These are phyloP conservation scores for Erebia ligea DNA, from an alignment of 2,888 invertebrate genomes.

Conservation along the genomic window DNA sequence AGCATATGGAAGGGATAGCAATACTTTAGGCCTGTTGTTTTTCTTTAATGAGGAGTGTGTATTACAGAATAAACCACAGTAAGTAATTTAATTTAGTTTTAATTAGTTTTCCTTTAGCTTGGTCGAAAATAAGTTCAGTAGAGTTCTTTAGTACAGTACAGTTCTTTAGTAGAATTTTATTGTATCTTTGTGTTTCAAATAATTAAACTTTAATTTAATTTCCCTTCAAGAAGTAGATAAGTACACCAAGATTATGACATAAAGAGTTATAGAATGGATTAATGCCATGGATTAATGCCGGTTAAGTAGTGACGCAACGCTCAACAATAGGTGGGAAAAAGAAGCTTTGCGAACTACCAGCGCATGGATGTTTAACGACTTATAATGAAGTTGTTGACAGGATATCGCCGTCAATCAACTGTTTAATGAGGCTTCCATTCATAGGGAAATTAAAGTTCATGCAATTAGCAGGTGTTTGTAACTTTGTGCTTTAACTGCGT, in stretches of 20 bases:
- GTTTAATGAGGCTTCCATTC: background rate
- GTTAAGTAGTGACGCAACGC: conserved; percentile 11
- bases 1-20: no score
- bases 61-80: background rate
- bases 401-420: conserved; percentile 9
- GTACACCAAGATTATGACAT: background rate
- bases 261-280: background rate
- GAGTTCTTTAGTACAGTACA: no score
- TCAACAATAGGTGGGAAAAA: conserved; percentile 17
- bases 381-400: conserved; percentile 6
- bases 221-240: no score
- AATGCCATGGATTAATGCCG: background rate
- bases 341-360: conserved; percentile 3
- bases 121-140: no score
- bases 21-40: no score
- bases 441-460: conserved; percentile 12
- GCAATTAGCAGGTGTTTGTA: conserved; percentile 8
- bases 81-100: no score
- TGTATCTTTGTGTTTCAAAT: no score
- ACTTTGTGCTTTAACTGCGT: background rate
- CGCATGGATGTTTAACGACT: conserved; percentile 8
- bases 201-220: no score
- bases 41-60: no score
- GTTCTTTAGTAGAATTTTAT: no score
- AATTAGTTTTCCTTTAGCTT: no score